Evolutionary conservation across 1,140 invertebrate genomes (phyloP).

Genomic region (Drepana arcuata): DNA sequence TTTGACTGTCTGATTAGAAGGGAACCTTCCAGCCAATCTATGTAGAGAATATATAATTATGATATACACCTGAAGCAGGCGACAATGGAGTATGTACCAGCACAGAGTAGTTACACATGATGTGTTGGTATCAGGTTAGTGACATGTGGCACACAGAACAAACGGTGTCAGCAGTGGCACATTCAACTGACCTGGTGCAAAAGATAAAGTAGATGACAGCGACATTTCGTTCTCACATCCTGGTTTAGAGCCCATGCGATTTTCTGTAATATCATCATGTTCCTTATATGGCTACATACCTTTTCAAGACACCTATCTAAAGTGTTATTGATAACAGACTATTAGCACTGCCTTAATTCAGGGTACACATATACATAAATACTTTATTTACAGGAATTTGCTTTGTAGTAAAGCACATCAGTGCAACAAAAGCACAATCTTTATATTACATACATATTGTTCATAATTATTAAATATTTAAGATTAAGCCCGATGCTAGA

Average conservation of each 20-base stretch:
- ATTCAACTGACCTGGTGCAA: slow-evolving; percentile 84
- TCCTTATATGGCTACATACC: too few species aligned
- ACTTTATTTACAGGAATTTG: too few species aligned
- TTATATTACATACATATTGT: too few species aligned
- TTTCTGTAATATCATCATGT: slow-evolving; percentile 72
- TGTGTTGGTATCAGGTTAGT: slow-evolving; percentile 55
- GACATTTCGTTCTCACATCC: slow-evolving; percentile 85
- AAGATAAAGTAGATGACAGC: slow-evolving; percentile 74
- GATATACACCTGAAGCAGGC: slow-evolving; percentile 21
- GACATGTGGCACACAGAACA: slow-evolving; percentile 65
- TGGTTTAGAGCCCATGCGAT: slow-evolving; percentile 80
- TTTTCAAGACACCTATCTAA: not conserved
- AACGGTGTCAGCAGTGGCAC: slow-evolving; percentile 55
- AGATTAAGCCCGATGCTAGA: not conserved
- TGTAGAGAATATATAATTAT: slow-evolving; percentile 7
- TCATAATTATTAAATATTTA: not conserved
- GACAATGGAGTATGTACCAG: slow-evolving; percentile 26
- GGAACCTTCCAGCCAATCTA: too few species aligned
- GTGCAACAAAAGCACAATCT: slow-evolving; percentile 25
- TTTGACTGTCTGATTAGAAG: too few species aligned
- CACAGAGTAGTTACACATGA: slow-evolving; percentile 22
- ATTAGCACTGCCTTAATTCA: too few species aligned
- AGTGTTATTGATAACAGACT: too few species aligned
- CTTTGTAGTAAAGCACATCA: too few species aligned
- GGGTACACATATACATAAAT: too few species aligned